Conservation (phyloP, 2,888 invertebrate genomes). For the Phoenoteleia sp. region DNA sequence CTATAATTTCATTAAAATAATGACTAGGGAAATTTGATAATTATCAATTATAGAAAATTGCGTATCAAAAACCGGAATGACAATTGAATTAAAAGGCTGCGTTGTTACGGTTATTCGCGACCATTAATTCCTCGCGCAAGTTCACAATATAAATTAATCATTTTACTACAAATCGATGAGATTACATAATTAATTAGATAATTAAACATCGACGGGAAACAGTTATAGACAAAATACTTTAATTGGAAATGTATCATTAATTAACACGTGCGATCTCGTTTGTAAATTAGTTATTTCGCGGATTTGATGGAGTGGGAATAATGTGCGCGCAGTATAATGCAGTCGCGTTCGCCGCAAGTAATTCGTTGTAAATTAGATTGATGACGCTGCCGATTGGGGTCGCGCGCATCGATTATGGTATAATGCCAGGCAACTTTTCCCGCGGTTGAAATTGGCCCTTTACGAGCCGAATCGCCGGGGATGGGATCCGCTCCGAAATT, state of each 20-base stretch:
- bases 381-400: slow-evolving; percentile 19
- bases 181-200: slow-evolving; percentile 47
- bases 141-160: no score
- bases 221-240: slow-evolving; percentile 49
- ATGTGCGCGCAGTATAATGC: slow-evolving; percentile 17
- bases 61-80: not conserved
- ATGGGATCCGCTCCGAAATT: no score
- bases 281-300: slow-evolving; percentile 38
- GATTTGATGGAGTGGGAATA: slow-evolving; percentile 1
- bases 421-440: slow-evolving; percentile 27
- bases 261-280: slow-evolving; percentile 15
- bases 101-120: not conserved
- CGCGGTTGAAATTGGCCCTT: slow-evolving; percentile 6
- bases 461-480: no score
- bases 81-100: slow-evolving; percentile 10
- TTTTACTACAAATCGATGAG: slow-evolving; percentile 15
- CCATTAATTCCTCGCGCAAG: slow-evolving; percentile 1
- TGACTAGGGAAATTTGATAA: not conserved
- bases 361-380: slow-evolving; percentile 58
- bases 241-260: slow-evolving; percentile 31
- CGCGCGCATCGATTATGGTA: slow-evolving; percentile 23
- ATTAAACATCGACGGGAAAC: slow-evolving; percentile 7
- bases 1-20: slow-evolving; percentile 11
- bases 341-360: slow-evolving; percentile 40
- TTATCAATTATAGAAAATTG: slow-evolving; percentile 8